Conservation (phyloP, 2,888 invertebrate species). For the Gymnoscelis rufifasciata region DNA sequence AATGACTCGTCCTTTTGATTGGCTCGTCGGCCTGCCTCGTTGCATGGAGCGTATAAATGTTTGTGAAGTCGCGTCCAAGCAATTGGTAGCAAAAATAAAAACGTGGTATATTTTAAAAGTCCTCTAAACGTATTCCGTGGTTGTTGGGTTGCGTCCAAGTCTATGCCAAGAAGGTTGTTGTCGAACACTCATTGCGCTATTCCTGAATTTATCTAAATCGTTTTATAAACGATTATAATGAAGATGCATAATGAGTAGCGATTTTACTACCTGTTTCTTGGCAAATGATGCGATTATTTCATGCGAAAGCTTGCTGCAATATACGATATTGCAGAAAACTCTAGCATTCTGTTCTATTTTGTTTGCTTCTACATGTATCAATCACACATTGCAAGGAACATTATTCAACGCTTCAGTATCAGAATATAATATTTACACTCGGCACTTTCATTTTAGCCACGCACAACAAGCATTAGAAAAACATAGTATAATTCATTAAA, state of each 20-base stretch:
- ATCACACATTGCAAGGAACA: constrained; percentile 70
- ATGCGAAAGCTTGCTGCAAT: constrained; percentile 36
- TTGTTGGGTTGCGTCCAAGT: constrained; percentile 75
- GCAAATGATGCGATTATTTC: constrained; percentile 12
- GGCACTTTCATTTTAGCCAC: constrained; percentile 30
- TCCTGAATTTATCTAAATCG: constrained; percentile 17
- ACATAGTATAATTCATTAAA: constrained; percentile 12
- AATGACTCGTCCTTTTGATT: background rate
- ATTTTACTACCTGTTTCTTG: constrained; percentile 5
- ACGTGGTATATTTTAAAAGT: constrained; percentile 29
- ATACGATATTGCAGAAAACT: constrained; percentile 38
- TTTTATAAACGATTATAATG: no score
- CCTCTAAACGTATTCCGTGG: constrained; percentile 33
- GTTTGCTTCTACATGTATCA: constrained; percentile 59
- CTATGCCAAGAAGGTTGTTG: constrained; percentile 57
- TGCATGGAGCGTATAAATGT: constrained; percentile 22
- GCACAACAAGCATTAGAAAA: constrained; percentile 24
- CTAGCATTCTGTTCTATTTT: constrained; percentile 34
- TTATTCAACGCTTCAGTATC: constrained; percentile 53
- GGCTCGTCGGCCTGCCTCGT: background rate
- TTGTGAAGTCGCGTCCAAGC: constrained; percentile 26
- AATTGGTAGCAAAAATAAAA: constrained; percentile 25
- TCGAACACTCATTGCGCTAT: constrained; percentile 55
- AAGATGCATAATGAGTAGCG: no score
- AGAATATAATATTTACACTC: constrained; percentile 25